Evolutionary conservation across 2,888 invertebrate species (phyloP).

Genomic region (Drosophila nr. perissopoda): DNA sequence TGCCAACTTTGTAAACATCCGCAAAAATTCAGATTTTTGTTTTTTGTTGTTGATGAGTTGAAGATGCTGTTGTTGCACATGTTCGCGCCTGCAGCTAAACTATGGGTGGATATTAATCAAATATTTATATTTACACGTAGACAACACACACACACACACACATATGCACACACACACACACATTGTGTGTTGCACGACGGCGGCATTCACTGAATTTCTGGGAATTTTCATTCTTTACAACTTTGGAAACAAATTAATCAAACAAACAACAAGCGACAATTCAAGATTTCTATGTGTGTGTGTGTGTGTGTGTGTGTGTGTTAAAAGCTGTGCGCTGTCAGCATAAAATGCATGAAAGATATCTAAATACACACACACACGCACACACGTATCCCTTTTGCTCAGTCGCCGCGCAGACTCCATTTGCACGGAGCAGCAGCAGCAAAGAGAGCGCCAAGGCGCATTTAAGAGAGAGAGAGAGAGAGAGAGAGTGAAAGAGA

Average conservation of each 20-base stretch:
- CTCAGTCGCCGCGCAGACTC: slow-evolving; percentile 59
- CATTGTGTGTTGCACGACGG: slow-evolving; percentile 21
- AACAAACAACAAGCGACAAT: slow-evolving; percentile 71
- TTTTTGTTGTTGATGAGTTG: slow-evolving; percentile 20
- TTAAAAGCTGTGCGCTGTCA: slow-evolving; percentile 60
- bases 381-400: background rate
- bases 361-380: slow-evolving; percentile 28
- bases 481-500: background rate
- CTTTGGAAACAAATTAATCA: slow-evolving; percentile 76
- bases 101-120: slow-evolving; percentile 75
- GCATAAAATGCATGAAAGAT: slow-evolving; percentile 34
- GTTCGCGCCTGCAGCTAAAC: slow-evolving; percentile 57
- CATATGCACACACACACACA: slow-evolving; percentile 32
- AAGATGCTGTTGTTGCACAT: slow-evolving; percentile 48
- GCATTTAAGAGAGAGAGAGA: slow-evolving; percentile 20
- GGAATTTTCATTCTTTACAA: slow-evolving; percentile 62
- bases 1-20: slow-evolving; percentile 78
- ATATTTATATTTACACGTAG: slow-evolving; percentile 78
- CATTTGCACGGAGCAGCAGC: slow-evolving; percentile 8
- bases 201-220: slow-evolving; percentile 66
- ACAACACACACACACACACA: slow-evolving; percentile 40
- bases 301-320: slow-evolving; percentile 25
- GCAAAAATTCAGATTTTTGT: slow-evolving; percentile 58
- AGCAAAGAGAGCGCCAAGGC: slow-evolving; percentile 4
- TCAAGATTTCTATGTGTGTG: slow-evolving; percentile 12